Evolutionary conservation across 2,113 vertebrate species (phyloP).

Genomic region (Mobula hypostoma): DNA sequence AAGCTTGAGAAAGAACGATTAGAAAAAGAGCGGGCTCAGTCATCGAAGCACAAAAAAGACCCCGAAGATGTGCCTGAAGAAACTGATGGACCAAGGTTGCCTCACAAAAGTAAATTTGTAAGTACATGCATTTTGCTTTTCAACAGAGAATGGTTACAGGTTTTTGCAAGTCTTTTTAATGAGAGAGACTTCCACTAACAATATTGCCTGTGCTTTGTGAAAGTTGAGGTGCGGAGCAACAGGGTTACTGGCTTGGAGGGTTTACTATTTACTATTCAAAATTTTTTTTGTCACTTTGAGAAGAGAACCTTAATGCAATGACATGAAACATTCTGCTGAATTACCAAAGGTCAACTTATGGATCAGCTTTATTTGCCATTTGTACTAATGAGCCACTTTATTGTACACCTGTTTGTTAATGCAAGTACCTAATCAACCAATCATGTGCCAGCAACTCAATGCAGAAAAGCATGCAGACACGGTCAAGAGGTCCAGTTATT

Average conservation of each 20-base stretch:
- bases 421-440: too few relatives aligned
- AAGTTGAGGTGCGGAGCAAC: not conserved
- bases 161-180: not conserved
- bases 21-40: slow-evolving; percentile 85
- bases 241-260: not conserved
- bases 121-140: slow-evolving; percentile 49
- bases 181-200: not conserved
- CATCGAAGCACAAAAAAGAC: slow-evolving; percentile 76
- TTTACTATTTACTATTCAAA: not conserved
- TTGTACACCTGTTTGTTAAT: too few relatives aligned
- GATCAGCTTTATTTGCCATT: too few relatives aligned
- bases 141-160: not conserved
- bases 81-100: slow-evolving; percentile 76
- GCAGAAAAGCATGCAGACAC: too few relatives aligned
- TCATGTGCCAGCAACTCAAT: too few relatives aligned
- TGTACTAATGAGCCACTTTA: too few relatives aligned
- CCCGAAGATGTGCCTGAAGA: slow-evolving; percentile 64
- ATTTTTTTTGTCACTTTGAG: not conserved
- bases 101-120: slow-evolving; percentile 98
- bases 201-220: not conserved
- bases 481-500: too few relatives aligned
- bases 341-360: too few relatives aligned
- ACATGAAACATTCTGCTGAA: not conserved
- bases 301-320: not conserved
- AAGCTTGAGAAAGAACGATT: slow-evolving; percentile 88